Evolutionary conservation across 2,888 invertebrate genomes (phyloP).

Genomic region (Scotopteryx bipunctaria): DNA sequence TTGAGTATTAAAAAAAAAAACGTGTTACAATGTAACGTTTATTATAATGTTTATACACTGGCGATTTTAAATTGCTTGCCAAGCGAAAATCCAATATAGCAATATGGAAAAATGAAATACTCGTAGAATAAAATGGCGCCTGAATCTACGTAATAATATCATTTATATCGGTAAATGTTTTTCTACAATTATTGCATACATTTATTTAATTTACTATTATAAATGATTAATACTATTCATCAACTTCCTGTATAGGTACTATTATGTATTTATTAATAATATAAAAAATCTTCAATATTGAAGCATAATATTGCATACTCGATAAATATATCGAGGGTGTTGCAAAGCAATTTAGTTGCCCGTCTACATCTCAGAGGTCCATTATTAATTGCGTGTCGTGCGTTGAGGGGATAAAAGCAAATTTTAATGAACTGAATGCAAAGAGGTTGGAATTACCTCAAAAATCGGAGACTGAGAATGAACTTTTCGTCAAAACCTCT

Average conservation of each 20-base stretch:
- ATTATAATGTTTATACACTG: background rate
- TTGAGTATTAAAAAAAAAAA: slow-evolving; percentile 11
- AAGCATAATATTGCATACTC: background rate
- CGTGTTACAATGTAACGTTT: slow-evolving; percentile 5
- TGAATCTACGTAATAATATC: too few species aligned
- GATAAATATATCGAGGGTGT: background rate
- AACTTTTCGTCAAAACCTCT: slow-evolving; percentile 2
- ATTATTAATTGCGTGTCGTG: slow-evolving; percentile 2
- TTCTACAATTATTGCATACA: too few species aligned
- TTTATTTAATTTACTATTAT: too few species aligned
- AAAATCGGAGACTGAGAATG: slow-evolving; percentile 2
- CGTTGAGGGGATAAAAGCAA: slow-evolving; percentile 18
- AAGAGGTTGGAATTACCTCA: slow-evolving; percentile 12
- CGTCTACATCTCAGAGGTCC: background rate
- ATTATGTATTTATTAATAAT: too few species aligned
- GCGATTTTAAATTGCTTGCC: background rate
- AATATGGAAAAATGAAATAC: too few species aligned
- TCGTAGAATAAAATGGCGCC: too few species aligned
- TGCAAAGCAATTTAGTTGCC: background rate
- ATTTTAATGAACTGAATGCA: slow-evolving; percentile 33
- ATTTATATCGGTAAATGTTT: too few species aligned
- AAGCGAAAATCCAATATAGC: too few species aligned
- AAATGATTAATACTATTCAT: too few species aligned
- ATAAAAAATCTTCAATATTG: too few species aligned
- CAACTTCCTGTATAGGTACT: too few species aligned